Conservation (phyloP, 2,113 vertebrate genomes). For the Ranitomeya imitator region DNA sequence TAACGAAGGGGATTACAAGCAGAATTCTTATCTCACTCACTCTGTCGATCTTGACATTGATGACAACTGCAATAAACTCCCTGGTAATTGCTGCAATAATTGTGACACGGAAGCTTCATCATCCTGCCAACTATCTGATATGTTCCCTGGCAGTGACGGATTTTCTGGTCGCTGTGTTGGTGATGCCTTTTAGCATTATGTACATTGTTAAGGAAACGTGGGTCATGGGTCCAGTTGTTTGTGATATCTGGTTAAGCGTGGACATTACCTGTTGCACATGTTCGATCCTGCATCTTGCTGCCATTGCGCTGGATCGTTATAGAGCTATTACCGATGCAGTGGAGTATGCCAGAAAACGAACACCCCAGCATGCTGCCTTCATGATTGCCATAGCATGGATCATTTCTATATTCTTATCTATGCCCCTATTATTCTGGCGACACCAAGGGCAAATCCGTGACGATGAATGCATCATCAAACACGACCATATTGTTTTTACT, state of each 20-base stretch:
- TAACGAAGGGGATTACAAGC: conserved; percentile 74
- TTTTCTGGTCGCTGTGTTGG: conserved; percentile 92
- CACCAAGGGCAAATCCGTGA: conserved; percentile 80
- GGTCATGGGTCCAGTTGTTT: conserved; percentile 92
- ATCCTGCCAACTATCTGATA: conserved; percentile 97
- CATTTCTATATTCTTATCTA: conserved; percentile 91
- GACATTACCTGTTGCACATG: conserved; percentile 96
- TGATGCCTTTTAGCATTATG: conserved; percentile 97
- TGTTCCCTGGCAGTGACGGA: conserved; percentile 95
- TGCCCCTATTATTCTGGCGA: conserved; percentile 91
- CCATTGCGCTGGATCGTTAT: conserved; percentile 93
- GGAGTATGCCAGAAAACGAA: conserved; percentile 92
- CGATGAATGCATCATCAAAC: conserved; percentile 91
- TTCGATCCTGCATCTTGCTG: conserved; percentile 93
- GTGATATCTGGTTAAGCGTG: conserved; percentile 92
- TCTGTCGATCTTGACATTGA: conserved; percentile 83
- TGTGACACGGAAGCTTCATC: conserved; percentile 93
- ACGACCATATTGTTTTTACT: conserved; percentile 88
- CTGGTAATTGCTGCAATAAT: conserved; percentile 95
- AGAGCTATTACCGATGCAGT: conserved; percentile 93
- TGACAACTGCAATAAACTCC: conserved; percentile 94
- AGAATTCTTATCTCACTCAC: conserved; percentile 89
- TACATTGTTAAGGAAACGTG: conserved; percentile 93
- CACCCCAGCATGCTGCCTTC: conserved; percentile 83
- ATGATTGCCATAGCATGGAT: conserved; percentile 93